Conservation (phyloP, 2,888 invertebrate species). For the Drosophila limbata region DNA sequence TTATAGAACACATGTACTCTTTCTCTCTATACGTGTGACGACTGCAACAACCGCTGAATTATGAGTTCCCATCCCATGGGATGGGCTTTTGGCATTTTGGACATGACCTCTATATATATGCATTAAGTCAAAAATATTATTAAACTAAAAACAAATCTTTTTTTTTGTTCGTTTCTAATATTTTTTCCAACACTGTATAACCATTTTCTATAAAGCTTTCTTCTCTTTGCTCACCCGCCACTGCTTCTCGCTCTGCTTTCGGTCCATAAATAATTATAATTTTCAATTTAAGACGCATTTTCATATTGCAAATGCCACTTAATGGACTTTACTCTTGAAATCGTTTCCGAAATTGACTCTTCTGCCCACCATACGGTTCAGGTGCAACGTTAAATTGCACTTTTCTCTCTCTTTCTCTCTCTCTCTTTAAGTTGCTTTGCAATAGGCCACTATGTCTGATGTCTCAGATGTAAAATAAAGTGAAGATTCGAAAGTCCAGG, state of each 20-base stretch:
- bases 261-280: conserved; percentile 70
- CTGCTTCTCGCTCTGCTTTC: not conserved
- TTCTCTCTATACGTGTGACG: no score
- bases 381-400: conserved; percentile 31
- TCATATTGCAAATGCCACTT: conserved; percentile 41
- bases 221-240: conserved; percentile 3
- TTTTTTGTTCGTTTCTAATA: no score
- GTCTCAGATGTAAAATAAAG: no score
- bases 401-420: conserved; percentile 12
- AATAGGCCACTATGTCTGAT: not conserved
- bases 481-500: no score
- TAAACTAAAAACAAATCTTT: no score
- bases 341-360: conserved; percentile 59
- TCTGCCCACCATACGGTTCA: conserved; percentile 1
- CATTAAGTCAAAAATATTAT: no score
- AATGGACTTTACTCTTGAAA: conserved; percentile 51
- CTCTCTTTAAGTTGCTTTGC: not conserved
- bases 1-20: no score
- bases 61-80: no score
- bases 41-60: no score
- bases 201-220: conserved; percentile 45
- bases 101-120: no score
- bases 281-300: conserved; percentile 66
- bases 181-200: not conserved
- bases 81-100: no score